Evolutionary conservation across 1,140 invertebrate species (phyloP).

Genomic region (Drosophila parabipectinata): DNA sequence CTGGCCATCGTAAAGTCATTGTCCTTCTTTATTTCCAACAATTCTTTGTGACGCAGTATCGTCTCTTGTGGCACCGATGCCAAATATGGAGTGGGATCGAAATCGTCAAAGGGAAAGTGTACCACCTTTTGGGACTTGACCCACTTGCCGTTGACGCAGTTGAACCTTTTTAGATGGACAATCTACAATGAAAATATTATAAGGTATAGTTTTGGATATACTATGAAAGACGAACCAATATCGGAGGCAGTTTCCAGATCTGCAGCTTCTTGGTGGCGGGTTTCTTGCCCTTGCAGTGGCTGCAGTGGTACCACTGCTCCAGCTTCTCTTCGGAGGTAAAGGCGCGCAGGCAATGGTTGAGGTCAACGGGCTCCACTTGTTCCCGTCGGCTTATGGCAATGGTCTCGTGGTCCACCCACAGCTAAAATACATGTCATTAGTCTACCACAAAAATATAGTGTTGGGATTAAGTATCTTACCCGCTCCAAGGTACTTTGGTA

Average conservation of each 20-base stretch:
- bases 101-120: constrained; percentile 92
- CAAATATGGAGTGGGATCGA: constrained; percentile 92
- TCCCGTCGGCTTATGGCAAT: constrained; percentile 88
- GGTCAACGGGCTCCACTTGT: constrained; percentile 91
- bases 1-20: constrained; percentile 10
- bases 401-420: constrained; percentile 89
- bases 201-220: not conserved
- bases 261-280: constrained; percentile 94
- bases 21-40: constrained; percentile 80
- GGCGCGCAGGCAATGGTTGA: constrained; percentile 91
- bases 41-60: constrained; percentile 87
- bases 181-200: constrained; percentile 86
- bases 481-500: constrained; percentile 93
- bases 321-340: constrained; percentile 94
- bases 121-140: constrained; percentile 97
- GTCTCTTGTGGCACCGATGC: constrained; percentile 91
- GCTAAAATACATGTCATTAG: constrained; percentile 84
- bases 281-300: constrained; percentile 91
- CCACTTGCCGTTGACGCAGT: constrained; percentile 94
- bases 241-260: constrained; percentile 94
- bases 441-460: not conserved
- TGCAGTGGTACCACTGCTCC: constrained; percentile 93
- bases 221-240: constrained; percentile 87
- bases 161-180: constrained; percentile 95
- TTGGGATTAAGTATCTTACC: constrained; percentile 83